These are phyloP conservation scores for Trichogramma dendrolimi DNA, from an alignment of 2,888 invertebrate species.

Conservation along the genomic window DNA sequence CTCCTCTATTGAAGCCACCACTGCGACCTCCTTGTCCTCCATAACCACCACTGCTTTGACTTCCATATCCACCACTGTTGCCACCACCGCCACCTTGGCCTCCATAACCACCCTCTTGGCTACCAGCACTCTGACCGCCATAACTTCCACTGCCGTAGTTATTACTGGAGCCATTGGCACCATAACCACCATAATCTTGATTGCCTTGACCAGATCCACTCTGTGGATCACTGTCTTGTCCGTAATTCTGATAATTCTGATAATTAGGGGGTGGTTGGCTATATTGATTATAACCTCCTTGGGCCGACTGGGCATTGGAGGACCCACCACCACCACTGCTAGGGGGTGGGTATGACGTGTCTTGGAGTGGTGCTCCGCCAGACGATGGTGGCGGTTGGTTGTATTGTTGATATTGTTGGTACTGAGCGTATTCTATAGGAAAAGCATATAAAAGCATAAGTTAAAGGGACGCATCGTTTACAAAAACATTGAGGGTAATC, in stretches of 20 bases:
- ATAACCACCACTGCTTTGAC: constrained; percentile 41
- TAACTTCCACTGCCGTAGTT: constrained; percentile 47
- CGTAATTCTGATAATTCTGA: constrained; percentile 43
- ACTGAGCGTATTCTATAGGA: constrained; percentile 46
- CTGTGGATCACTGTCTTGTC: constrained; percentile 35
- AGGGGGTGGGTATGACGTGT: constrained; percentile 50
- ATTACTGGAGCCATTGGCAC: constrained; percentile 57
- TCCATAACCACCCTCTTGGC: constrained; percentile 31
- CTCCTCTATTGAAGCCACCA: constrained; percentile 35
- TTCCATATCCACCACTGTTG: constrained; percentile 32
- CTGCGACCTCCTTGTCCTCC: constrained; percentile 32
- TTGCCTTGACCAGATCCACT: constrained; percentile 42
- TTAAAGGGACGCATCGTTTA: neutral
- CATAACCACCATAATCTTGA: constrained; percentile 46
- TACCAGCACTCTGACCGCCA: constrained; percentile 49
- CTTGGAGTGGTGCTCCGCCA: constrained; percentile 35
- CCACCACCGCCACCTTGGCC: constrained; percentile 46
- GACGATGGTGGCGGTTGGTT: constrained; percentile 45
- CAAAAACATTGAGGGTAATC: neutral
- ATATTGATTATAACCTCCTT: constrained; percentile 43
- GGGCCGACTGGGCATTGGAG: neutral
- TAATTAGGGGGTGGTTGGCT: constrained; percentile 48
- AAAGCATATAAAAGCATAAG: neutral
- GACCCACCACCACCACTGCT: constrained; percentile 35
- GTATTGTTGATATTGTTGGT: constrained; percentile 48